Base-by-base conservation (phyloP, 2,797 vertebrate species). In the Hyperoplus immaculatus region DNA sequence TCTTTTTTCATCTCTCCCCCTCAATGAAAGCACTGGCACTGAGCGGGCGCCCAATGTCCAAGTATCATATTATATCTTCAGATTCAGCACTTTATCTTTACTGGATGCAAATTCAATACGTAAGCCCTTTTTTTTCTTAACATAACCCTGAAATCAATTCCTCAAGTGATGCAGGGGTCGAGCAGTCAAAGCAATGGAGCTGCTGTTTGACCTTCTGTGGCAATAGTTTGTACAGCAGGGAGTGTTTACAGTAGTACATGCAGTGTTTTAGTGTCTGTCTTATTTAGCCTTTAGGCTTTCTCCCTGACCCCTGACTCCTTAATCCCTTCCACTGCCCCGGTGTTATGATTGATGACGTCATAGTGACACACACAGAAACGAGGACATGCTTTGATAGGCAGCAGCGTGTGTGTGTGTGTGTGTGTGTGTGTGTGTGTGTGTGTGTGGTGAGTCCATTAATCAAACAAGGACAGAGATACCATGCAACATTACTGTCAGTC, bases 331-430 rank as follows among this genome's bases (percentile, higher is more conserved):
- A 47, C 47, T 84, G 67, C 61, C 29, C 3, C 47, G 3, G 59
- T 59, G 66, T 68, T 62, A 50, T 87, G 88, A 90, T 87, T 70
- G 57, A 86, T 69, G 82, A 86, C 74, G 61, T 92, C 82, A 86
- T 82, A 77, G 47, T 62, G 80, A 81, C 80, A 76, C 77, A 70
- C 46, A 70, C 43, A 72, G 73, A 87, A 72, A 88, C 5, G 50
- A 87, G 74, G 78, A 77, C 57, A 56, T 0, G 2, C 68, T 72
- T 80, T 85, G 81, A 89, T 65, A 58, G 81, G 80, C 83, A 76
- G 68, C 50, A 29, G 29, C 29, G 3, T 29, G 29, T 29, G 29
- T 29, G 29, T 29, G 21, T 21, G 21, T 29, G 29, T 29, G 29
- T 29, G 29, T 29, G 29, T 29, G 29, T 29, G 29, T 29, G 29